Evolutionary conservation across 1,140 invertebrate genomes (phyloP).

Genomic region (Melipona quadrifasciata): DNA sequence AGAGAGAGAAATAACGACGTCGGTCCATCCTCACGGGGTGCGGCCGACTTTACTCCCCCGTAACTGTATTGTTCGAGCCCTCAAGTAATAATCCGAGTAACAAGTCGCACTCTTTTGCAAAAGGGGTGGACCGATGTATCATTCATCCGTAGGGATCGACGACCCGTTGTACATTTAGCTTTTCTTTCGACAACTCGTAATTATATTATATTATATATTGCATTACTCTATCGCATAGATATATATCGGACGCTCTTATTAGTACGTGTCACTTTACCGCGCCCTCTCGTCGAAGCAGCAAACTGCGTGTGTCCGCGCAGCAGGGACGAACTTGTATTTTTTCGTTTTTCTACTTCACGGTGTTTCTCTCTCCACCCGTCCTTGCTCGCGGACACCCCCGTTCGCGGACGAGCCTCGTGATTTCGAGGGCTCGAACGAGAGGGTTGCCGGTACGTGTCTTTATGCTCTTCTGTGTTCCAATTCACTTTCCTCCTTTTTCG

Average conservation of each 20-base stretch:
- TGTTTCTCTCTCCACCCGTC: constrained; percentile 9
- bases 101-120: constrained; percentile 46
- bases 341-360: background rate
- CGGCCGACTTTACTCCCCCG: constrained; percentile 30
- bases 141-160: constrained; percentile 69
- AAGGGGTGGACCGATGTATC: constrained; percentile 44
- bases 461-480: constrained; percentile 24
- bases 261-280: constrained; percentile 51
- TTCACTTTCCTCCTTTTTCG: constrained; percentile 6
- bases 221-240: constrained; percentile 37
- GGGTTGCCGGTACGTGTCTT: constrained; percentile 48
- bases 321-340: constrained; percentile 38
- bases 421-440: constrained; percentile 28
- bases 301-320: constrained; percentile 13
- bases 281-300: constrained; percentile 27
- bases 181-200: constrained; percentile 68
- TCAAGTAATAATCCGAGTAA: constrained; percentile 70
- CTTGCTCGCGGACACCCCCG: constrained; percentile 21
- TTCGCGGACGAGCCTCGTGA: constrained; percentile 31
- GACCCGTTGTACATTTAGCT: constrained; percentile 63
- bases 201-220: constrained; percentile 66
- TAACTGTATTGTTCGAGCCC: constrained; percentile 61
- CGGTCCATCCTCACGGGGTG: constrained; percentile 27
- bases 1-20: background rate
- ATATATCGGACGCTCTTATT: constrained; percentile 42